Evolutionary conservation across 2,113 vertebrate genomes (phyloP).

Genomic region (Labrus mixtus): DNA sequence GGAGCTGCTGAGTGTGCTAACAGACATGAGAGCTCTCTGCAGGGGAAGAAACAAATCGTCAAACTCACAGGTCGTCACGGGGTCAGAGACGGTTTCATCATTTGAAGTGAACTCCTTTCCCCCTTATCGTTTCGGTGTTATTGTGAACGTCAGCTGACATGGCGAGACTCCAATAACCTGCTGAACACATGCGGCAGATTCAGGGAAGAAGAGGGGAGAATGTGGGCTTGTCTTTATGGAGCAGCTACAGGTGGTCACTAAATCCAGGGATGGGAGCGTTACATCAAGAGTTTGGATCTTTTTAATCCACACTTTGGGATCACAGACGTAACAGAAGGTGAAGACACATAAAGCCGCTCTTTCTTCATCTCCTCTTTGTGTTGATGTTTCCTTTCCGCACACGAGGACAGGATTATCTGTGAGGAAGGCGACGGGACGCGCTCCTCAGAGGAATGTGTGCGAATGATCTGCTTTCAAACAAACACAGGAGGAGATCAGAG

Average conservation of each 20-base stretch:
- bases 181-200: conserved; percentile 56
- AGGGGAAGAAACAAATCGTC: neutral
- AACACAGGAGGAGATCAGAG: conserved; percentile 4
- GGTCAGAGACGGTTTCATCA: conserved; percentile 16
- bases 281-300: neutral
- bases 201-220: conserved; percentile 22
- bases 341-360: neutral
- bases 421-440: conserved; percentile 30
- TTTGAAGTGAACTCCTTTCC: neutral
- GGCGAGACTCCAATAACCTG: conserved; percentile 64
- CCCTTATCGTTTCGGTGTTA: conserved; percentile 8
- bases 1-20: conserved; percentile 7
- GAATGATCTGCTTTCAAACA: conserved; percentile 30
- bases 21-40: conserved; percentile 2
- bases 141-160: conserved; percentile 1
- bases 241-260: neutral
- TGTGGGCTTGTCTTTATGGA: conserved; percentile 1
- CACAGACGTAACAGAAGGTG: neutral
- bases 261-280: neutral
- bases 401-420: conserved; percentile 33
- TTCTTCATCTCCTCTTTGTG: conserved; percentile 1
- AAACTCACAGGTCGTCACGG: neutral
- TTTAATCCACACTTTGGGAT: conserved; percentile 1
- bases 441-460: neutral
- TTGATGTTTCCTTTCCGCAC: neutral